A percentile compares a stretch with the other conserved stretches of the same genome.
Evolutionary conservation across 2,888 invertebrate species (phyloP).

Genomic region (Cabera pusaria): DNA sequence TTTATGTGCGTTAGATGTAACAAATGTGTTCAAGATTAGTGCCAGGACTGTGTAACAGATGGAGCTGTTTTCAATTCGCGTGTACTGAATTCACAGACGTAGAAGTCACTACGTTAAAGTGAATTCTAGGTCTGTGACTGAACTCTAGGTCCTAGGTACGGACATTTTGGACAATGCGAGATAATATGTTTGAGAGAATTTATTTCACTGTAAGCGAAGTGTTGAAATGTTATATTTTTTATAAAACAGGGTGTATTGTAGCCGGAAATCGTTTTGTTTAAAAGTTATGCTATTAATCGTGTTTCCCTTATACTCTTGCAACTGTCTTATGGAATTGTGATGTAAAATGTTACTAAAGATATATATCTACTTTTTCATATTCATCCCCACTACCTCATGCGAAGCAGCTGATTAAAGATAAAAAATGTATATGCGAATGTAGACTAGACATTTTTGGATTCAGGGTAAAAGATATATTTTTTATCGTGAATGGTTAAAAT

Average conservation of each 20-base stretch:
- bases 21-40: slow-evolving; percentile 64
- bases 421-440: slow-evolving; percentile 25
- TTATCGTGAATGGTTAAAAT: slow-evolving; percentile 18
- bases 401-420: slow-evolving; percentile 35
- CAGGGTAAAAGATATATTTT: slow-evolving; percentile 29
- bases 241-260: slow-evolving; percentile 42
- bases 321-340: slow-evolving; percentile 40
- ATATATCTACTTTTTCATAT: slow-evolving; percentile 40
- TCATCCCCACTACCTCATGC: slow-evolving; percentile 51
- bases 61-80: slow-evolving; percentile 6
- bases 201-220: slow-evolving; percentile 32
- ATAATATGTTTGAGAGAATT: slow-evolving; percentile 24
- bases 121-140: no score
- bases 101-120: no score
- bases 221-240: slow-evolving; percentile 13
- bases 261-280: slow-evolving; percentile 3
- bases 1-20: slow-evolving; percentile 37
- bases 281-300: slow-evolving; percentile 3
- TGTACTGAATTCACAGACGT: slow-evolving; percentile 7
- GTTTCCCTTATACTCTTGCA: slow-evolving; percentile 8
- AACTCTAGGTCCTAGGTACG: slow-evolving; percentile 7
- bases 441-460: slow-evolving; percentile 29
- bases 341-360: slow-evolving; percentile 35
- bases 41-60: slow-evolving; percentile 40
- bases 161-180: slow-evolving; percentile 46